Evolutionary conservation across 2,888 invertebrate species (phyloP), one percentile per base, ranked within the genome.

Genomic region (Orthonevra nobilis): DNA sequence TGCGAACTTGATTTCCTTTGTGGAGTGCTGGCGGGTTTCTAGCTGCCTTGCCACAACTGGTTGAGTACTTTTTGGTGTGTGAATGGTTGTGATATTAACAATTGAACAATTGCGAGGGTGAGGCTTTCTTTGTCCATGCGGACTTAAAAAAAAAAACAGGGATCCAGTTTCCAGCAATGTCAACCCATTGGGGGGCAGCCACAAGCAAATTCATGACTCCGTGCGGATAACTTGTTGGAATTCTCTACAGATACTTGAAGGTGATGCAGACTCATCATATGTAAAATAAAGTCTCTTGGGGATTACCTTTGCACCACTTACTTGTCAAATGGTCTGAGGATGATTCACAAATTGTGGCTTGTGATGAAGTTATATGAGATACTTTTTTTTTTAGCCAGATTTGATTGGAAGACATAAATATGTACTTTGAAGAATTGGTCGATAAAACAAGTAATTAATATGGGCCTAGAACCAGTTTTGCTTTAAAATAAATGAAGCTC

Each of bases 41-140:
- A 23, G n/a, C n/a, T n/a, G n/a, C n/a, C 14, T 23, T 50, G 7
- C 4, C 20, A 60, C 23, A 69, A 69, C 69, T 69, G 69, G 69
- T 60, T 69, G 28, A 20, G 7, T 54, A 36, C 10, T 26, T 42
- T 9, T 32, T 32, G n/a, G 30, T 48, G 3, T 63, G 7, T 4
- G 38, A 48, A 38, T 20, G 38, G 23, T 46, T 28, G 54, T 19
- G 36, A 36, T 42, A 42, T 58, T 52, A 52, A 15, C 52, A 42
- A 64, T 64, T 58, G n/a, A 23, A 15, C 20, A 58, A 54, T 32
- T 30, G 58, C 32, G 42, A 60, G 32, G 69, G 58, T 42, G 50
- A 23, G 6, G 30, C 19, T 38, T 28, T 30, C 66, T 66, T 66
- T 66, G 66, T 66, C 44, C 46, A 26, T 7, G 9, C 0, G 1